Base-by-base conservation (phyloP, 2,888 invertebrate species). In the Protodeltote pygarga region DNA sequence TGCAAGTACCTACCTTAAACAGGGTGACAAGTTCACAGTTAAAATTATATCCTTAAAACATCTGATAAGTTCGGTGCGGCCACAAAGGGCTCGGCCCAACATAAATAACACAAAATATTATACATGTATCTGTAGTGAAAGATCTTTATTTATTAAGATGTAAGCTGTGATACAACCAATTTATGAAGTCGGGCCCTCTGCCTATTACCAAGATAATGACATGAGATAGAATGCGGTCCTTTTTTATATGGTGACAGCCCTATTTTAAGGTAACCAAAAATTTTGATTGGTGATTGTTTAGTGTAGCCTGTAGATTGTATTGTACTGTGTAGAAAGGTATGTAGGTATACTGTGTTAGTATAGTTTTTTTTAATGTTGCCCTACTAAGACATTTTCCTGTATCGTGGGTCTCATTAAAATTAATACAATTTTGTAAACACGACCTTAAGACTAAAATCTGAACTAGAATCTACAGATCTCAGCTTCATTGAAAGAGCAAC, bases 131-230 rank as follows among this genome's bases (percentile, higher is more conserved):
- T 78, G 66, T 74, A 75, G 72, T 74, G 74, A 75, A 75, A 83
- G 79, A 88, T 88, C 83, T 83, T 83, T 79, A 89, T 87, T 88
- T 88, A 88, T 87, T 83, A 81, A 85, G 88, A 88, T 87, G 83
- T 80, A 73, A 70, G 67, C 73, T 61, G 72, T 75, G 86, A 85
- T 86, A 83, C 76, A 61, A 73, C 65, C 75, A 80, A 87, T 83
- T 87, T 87, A 87, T 83, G 78, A 80, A 81, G 75, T 73, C 66
- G 76, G 71, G 66, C 57, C 63, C 75, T 65, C 50, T 63, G 68
- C 58, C 79, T 71, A 79, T 84, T 84, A 83, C 61, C 20, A 49
- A 79, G 85, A 84, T 87, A 83, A 82, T 85, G 77, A 76, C 45
- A 53, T 50, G 48, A 70, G 87, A 86, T 85, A 83, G 74, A 76